These are phyloP conservation scores for Drosophila infuscata DNA, from an alignment of 2,888 invertebrate genomes.

Conservation along the genomic window DNA sequence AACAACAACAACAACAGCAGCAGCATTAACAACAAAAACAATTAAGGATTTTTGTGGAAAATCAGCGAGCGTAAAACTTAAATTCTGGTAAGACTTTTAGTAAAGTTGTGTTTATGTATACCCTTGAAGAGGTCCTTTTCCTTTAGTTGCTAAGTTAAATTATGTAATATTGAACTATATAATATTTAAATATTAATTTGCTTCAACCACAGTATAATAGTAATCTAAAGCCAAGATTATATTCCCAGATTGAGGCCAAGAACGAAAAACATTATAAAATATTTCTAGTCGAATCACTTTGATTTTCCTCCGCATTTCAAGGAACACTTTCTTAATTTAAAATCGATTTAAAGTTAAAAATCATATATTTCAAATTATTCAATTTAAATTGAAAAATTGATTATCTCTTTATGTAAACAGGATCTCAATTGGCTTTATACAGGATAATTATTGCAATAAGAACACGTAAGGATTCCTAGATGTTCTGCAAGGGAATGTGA, in stretches of 20 bases:
- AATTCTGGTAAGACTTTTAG: conserved; percentile 25
- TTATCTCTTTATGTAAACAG: no score
- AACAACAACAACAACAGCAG: conserved; percentile 17
- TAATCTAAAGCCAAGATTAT: not conserved
- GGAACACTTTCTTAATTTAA: not conserved
- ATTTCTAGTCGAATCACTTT: not conserved
- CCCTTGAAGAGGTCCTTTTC: not conserved
- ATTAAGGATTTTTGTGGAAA: conserved; percentile 3
- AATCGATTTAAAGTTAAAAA: not conserved
- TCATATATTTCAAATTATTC: not conserved
- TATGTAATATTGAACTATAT: not conserved
- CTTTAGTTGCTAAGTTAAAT: not conserved
- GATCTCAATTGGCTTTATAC: not conserved
- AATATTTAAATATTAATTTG: not conserved
- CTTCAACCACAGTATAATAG: not conserved
- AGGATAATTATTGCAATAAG: not conserved
- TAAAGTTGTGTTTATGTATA: conserved; percentile 3
- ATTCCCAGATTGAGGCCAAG: not conserved
- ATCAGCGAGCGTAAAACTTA: conserved; percentile 30
- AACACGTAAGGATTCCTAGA: no score
- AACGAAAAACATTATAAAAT: not conserved
- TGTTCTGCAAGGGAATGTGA: not conserved
- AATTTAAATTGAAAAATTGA: not conserved
- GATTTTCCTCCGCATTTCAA: not conserved
- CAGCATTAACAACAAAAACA: conserved; percentile 10